Percentiles rank a stretch among this genome's conserved stretches.
phyloP scores from a whole-genome alignment of 2,888 invertebrate species.

The Leucophora obtusa region DNA sequence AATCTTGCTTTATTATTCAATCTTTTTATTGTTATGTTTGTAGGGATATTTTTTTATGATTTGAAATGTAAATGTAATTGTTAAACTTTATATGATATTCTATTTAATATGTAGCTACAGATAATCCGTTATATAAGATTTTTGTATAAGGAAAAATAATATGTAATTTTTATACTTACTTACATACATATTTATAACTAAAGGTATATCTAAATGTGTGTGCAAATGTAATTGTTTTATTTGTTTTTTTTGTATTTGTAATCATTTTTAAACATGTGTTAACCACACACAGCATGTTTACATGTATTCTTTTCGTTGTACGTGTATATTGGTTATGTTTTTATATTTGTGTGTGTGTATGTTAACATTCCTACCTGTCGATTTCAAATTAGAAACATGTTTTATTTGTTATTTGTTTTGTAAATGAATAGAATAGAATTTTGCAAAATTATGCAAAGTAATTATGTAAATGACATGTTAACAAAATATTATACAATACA shows the following conservation, averaged over 20 bases:
- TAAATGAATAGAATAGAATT: slow-evolving; percentile 56
- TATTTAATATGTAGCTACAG: no score
- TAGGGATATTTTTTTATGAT: not conserved
- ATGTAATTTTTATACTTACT: slow-evolving; percentile 31
- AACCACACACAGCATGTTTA: slow-evolving; percentile 25
- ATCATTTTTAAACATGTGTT: slow-evolving; percentile 55
- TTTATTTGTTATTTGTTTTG: slow-evolving; percentile 63
- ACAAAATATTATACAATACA: slow-evolving; percentile 36
- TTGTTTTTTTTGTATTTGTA: slow-evolving; percentile 28
- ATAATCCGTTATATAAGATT: slow-evolving; percentile 22
- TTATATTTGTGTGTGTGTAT: not conserved
- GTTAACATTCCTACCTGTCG: slow-evolving; percentile 52
- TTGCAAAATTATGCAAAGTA: slow-evolving; percentile 59
- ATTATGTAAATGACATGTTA: slow-evolving; percentile 64
- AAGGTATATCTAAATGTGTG: not conserved
- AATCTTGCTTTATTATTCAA: no score
- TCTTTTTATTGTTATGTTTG: not conserved
- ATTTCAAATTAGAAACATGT: slow-evolving; percentile 62
- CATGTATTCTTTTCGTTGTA: not conserved
- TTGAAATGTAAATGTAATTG: not conserved
- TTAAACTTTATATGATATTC: no score
- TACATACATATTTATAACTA: not conserved
- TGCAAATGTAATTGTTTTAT: not conserved
- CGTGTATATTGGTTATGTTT: not conserved
- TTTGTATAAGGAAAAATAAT: slow-evolving; percentile 51